Evolutionary conservation across 2,888 invertebrate genomes (phyloP).

Genomic region (Rhagonycha fulva): DNA sequence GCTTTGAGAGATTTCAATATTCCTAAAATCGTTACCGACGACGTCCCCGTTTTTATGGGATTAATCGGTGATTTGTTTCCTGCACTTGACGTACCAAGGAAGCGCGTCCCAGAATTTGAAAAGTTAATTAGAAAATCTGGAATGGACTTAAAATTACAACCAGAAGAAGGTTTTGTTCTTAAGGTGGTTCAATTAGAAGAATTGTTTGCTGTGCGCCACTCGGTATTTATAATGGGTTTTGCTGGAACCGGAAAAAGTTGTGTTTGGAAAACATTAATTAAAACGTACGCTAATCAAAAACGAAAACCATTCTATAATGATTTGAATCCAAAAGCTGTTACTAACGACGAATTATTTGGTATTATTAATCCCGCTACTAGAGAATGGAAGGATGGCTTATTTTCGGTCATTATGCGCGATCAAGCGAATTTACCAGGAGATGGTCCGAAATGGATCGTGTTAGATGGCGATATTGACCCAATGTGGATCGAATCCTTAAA

Average conservation of each 20-base stretch:
- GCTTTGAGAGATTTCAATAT: slow-evolving; percentile 93
- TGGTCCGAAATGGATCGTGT: slow-evolving; percentile 91
- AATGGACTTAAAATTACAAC: slow-evolving; percentile 81
- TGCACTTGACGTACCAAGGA: slow-evolving; percentile 88
- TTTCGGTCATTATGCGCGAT: slow-evolving; percentile 92
- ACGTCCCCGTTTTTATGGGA: slow-evolving; percentile 91
- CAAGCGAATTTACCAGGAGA: slow-evolving; percentile 87
- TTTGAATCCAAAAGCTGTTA: slow-evolving; percentile 94
- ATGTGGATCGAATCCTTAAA: slow-evolving; percentile 99
- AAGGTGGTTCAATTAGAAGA: slow-evolving; percentile 92
- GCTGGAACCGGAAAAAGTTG: slow-evolving; percentile 92
- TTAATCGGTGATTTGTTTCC: slow-evolving; percentile 93
- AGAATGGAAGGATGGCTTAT: slow-evolving; percentile 91
- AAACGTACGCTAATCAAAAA: slow-evolving; percentile 82
- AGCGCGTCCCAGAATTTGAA: slow-evolving; percentile 84
- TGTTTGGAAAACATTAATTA: slow-evolving; percentile 89
- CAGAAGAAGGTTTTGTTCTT: slow-evolving; percentile 86
- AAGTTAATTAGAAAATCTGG: slow-evolving; percentile 77
- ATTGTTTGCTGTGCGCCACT: slow-evolving; percentile 90
- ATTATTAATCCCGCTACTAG: slow-evolving; percentile 91
- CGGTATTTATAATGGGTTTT: slow-evolving; percentile 73
- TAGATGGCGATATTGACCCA: slow-evolving; percentile 96
- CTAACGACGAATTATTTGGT: slow-evolving; percentile 93
- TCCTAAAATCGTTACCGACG: slow-evolving; percentile 93
- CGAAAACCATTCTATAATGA: slow-evolving; percentile 84